Evolutionary conservation across 2,888 invertebrate species (phyloP), one percentile per base, ranked within the genome.

Genomic region (Ommatoiulus sabulosus): DNA sequence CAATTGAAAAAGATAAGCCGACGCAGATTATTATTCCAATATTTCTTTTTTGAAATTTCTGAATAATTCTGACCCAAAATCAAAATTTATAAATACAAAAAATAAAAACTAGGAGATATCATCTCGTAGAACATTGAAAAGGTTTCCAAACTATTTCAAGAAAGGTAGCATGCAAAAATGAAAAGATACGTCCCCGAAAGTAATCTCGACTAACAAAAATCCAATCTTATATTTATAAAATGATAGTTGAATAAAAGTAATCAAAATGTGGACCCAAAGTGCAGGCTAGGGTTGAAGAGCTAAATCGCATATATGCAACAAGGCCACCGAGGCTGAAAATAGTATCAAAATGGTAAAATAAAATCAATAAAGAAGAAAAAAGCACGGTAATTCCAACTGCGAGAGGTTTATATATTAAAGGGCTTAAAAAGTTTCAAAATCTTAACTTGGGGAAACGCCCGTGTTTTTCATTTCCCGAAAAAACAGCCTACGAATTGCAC

Each of bases 281-380:
- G 12, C 35, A 43, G 35, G 35, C 24, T 7, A 80, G 0, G 5
- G 5, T 35, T 20, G 72, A 10, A 72, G 48, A 3, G 48, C 8
- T 10, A 20, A 24, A 72, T 24, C n/a, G 72, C 6, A 63, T 72
- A 80, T 20, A 80, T 35, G 2, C 0, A 63, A 20, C 20, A 80
- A 35, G 15, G 80, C 35, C 80, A 35, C 3, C 5, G 1, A 24
- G 12, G 6, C 12, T 4, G 5, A 80, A 43, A 72, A 72, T 72
- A 72, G n/a, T 63, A 3, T 52, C 12, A 52, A 52, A 52, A 52
- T 15, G 52, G 52, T 17, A 52, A 52, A 52, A 52, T 52, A 52
- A 52, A 52, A 52, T 52, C 52, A 24, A 24, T 24, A 24, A 91
- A 88, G 87, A 89, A 3, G 15, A 80, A 80, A 57, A 57, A 43